phyloP scores from a whole-genome alignment of 2,888 invertebrate species.

The Mythimna vitellina region DNA sequence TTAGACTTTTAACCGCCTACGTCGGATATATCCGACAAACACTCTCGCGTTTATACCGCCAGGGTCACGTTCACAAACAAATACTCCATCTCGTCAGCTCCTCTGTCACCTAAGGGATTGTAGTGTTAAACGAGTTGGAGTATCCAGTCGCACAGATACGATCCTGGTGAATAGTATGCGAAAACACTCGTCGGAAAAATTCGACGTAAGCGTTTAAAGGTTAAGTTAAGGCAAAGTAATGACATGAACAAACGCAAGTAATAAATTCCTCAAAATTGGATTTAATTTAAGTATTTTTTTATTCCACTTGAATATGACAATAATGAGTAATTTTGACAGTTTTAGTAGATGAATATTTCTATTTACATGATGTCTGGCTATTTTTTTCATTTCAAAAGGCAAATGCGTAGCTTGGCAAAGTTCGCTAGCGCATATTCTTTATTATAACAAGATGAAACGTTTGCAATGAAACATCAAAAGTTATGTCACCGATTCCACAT shows the following conservation, averaged over 20 bases:
- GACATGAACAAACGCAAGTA: slow-evolving; percentile 1
- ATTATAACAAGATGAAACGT: background rate
- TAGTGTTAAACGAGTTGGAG: too few species aligned
- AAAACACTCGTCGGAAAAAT: too few species aligned
- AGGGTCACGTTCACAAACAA: too few species aligned
- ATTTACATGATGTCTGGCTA: slow-evolving; percentile 5
- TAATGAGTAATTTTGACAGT: slow-evolving; percentile 1
- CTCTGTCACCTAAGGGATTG: too few species aligned
- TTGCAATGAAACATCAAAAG: background rate
- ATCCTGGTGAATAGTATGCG: too few species aligned
- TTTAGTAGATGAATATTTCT: background rate
- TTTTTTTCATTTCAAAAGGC: background rate
- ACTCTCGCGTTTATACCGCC: too few species aligned
- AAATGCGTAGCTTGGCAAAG: background rate
- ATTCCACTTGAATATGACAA: slow-evolving; percentile 32
- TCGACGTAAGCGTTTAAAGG: too few species aligned
- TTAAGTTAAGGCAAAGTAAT: background rate
- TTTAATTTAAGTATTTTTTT: slow-evolving; percentile 34
- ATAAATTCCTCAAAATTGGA: slow-evolving; percentile 28
- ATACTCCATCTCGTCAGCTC: too few species aligned
- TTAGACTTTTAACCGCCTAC: background rate
- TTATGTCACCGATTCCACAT: background rate
- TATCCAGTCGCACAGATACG: too few species aligned
- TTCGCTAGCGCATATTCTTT: too few species aligned
- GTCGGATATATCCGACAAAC: too few species aligned